Evolutionary conservation across 2,797 vertebrate genomes (phyloP).

Genomic region (Pipistrellus kuhlii): DNA sequence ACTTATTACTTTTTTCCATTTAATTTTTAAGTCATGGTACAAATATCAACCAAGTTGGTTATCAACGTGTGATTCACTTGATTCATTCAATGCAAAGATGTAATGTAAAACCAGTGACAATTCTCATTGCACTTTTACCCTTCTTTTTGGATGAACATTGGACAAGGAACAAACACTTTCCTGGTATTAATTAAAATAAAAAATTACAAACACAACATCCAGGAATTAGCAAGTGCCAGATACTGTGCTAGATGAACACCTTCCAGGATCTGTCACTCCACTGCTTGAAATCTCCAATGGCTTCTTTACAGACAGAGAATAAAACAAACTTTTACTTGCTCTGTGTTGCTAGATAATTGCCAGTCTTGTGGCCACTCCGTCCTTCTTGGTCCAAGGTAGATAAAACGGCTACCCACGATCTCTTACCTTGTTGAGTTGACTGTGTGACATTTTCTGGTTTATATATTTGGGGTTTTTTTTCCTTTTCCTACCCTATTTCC

Average conservation of each 20-base stretch:
- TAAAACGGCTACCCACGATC: background rate
- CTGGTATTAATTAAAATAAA: background rate
- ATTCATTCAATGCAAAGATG: background rate
- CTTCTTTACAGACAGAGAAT: background rate
- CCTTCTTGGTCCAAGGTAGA: background rate
- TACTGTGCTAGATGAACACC: background rate
- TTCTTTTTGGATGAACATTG: background rate
- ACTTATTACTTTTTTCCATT: conserved; percentile 26
- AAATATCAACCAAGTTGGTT: background rate
- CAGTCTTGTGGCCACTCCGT: background rate
- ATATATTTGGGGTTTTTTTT: background rate
- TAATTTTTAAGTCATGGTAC: background rate
- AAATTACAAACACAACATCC: background rate
- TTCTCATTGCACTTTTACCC: background rate
- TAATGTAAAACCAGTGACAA: background rate
- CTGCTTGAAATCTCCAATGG: background rate
- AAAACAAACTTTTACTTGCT: background rate
- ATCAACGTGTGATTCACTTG: conserved; percentile 25
- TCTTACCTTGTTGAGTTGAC: background rate
- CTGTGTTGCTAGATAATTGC: too few relatives aligned
- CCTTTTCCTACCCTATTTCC: background rate
- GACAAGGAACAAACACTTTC: background rate
- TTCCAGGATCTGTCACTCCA: background rate
- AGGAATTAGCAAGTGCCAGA: background rate
- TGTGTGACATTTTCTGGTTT: background rate